phyloP scores from a whole-genome alignment of 1,140 invertebrate genomes.

The Notospermus geniculatus region DNA sequence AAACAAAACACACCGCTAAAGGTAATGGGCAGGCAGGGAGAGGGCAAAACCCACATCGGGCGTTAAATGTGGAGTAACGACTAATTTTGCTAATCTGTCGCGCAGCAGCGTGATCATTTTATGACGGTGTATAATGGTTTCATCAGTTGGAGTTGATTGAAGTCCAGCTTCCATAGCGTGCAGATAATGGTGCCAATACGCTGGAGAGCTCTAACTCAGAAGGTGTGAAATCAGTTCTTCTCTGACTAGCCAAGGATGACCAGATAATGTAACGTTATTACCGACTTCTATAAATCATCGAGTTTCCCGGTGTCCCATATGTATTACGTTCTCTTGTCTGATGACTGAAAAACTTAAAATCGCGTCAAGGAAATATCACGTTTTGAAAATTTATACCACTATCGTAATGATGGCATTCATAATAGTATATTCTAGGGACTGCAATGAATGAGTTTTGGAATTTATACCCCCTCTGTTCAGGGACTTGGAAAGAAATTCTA shows the following conservation, averaged over 20 bases:
- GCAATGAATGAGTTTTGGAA: no score
- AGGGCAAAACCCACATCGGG: no score
- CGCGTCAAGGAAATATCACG: neutral
- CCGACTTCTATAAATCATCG: constrained; percentile 4
- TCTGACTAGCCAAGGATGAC: constrained; percentile 5
- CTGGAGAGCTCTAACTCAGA: constrained; percentile 1
- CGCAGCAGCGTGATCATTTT: no score
- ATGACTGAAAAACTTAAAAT: constrained; percentile 2
- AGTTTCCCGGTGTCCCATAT: neutral
- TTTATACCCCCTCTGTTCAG: no score
- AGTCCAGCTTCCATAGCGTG: neutral
- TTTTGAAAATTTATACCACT: no score
- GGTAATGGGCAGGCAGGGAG: no score
- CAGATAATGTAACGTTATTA: constrained; percentile 7
- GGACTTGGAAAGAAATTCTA: no score
- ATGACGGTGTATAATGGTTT: neutral
- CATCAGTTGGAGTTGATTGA: neutral
- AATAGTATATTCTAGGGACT: no score
- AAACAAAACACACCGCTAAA: no score
- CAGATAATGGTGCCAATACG: constrained; percentile 6
- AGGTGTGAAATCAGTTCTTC: constrained; percentile 10
- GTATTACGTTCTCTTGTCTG: neutral
- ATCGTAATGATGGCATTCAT: no score
- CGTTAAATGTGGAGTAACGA: no score
- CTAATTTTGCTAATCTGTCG: no score